Conservation (phyloP, 2,888 invertebrate species). For the Eumerus sabulonum region DNA sequence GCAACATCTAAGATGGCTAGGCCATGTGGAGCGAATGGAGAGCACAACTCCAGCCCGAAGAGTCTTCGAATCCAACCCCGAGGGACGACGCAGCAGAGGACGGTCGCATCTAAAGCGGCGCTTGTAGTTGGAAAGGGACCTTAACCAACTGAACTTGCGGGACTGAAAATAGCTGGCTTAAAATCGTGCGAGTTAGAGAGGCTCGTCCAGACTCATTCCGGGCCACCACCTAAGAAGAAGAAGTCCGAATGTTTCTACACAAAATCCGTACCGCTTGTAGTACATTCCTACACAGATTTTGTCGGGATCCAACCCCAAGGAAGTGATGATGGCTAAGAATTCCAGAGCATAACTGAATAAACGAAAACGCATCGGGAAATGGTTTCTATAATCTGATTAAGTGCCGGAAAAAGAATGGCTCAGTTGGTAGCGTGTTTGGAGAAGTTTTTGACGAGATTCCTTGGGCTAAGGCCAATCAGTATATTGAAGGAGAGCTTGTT, state of each 20-base stretch:
- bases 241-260: conserved; percentile 43
- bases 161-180: too few relatives aligned
- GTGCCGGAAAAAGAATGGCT: conserved; percentile 17
- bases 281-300: conserved; percentile 14
- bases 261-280: conserved; percentile 49
- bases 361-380: conserved; percentile 54
- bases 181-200: too few relatives aligned
- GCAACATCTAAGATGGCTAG: too few relatives aligned
- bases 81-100: too few relatives aligned
- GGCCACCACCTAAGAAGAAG: too few relatives aligned
- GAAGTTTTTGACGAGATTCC: conserved; percentile 46
- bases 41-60: too few relatives aligned
- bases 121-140: too few relatives aligned
- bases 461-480: conserved; percentile 46
- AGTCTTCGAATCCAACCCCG: too few relatives aligned
- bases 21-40: too few relatives aligned
- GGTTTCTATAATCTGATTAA: conserved; percentile 41
- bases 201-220: too few relatives aligned
- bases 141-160: too few relatives aligned
- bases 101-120: too few relatives aligned
- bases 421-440: conserved; percentile 17
- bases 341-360: conserved; percentile 43
- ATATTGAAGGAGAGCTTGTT: conserved; percentile 30
- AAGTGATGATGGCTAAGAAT: conserved; percentile 44
- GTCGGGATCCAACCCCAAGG: conserved; percentile 5